A percentile compares a stretch with the other conserved stretches of the same genome.
These are phyloP conservation scores for Nudaria mundana DNA, from an alignment of 2,888 invertebrate species.

Conservation along the genomic window DNA sequence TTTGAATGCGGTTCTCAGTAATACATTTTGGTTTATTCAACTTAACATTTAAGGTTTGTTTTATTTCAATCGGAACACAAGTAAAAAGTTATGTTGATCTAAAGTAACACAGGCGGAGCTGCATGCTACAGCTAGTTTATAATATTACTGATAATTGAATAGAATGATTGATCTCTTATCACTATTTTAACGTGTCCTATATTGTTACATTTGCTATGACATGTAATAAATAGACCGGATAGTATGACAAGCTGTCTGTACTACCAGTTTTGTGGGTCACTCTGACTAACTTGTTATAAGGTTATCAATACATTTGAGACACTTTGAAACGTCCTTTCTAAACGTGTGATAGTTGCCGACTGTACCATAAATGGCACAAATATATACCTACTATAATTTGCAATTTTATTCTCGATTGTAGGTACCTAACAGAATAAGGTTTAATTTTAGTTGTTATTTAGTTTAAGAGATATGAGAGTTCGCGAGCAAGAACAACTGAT, in stretches of 20 bases:
- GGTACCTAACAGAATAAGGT: too few relatives aligned
- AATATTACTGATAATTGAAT: too few relatives aligned
- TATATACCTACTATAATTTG: too few relatives aligned
- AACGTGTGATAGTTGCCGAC: slow-evolving; percentile 40
- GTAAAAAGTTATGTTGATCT: too few relatives aligned
- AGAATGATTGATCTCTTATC: too few relatives aligned
- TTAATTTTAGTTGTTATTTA: slow-evolving; percentile 1
- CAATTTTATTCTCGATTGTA: too few relatives aligned
- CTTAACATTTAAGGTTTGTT: too few relatives aligned
- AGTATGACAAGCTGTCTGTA: slow-evolving; percentile 38
- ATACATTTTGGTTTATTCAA: too few relatives aligned
- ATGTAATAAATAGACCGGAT: slow-evolving; percentile 22
- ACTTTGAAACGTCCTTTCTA: slow-evolving; percentile 29
- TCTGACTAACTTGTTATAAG: slow-evolving; percentile 30
- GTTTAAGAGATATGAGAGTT: neutral
- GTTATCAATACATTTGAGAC: slow-evolving; percentile 39
- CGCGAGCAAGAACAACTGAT: slow-evolving; percentile 19
- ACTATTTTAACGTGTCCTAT: slow-evolving; percentile 35
- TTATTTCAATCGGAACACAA: too few relatives aligned
- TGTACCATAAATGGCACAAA: slow-evolving; percentile 13
- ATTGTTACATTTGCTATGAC: slow-evolving; percentile 29
- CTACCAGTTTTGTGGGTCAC: slow-evolving; percentile 43
- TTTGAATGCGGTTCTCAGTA: too few relatives aligned
- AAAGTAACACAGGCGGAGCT: too few relatives aligned
- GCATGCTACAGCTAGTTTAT: too few relatives aligned